Conservation (phyloP, 1,140 invertebrate genomes). For the Caenorhabditis brenneri region DNA sequence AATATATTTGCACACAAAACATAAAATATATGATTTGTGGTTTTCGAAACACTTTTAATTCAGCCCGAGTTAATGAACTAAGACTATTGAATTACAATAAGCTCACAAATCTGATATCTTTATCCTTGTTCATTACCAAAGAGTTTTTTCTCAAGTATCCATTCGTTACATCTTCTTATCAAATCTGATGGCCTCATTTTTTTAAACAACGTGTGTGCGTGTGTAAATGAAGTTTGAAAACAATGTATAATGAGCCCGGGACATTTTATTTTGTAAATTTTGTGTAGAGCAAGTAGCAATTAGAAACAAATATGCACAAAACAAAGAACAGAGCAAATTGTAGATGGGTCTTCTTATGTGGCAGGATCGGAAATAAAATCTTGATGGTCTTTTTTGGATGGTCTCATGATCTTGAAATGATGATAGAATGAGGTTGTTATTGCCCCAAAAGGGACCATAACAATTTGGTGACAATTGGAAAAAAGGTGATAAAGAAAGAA, state of each 20-base stretch:
- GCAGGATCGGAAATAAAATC: slow-evolving; percentile 35
- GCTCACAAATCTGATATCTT: too few species aligned
- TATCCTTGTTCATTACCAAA: too few species aligned
- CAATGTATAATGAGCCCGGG: not conserved
- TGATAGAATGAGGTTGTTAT: slow-evolving; percentile 8
- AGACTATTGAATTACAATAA: too few species aligned
- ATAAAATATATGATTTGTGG: not conserved
- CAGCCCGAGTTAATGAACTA: too few species aligned
- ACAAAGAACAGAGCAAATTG: slow-evolving; percentile 42
- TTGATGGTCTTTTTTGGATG: slow-evolving; percentile 29
- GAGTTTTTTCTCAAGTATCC: too few species aligned
- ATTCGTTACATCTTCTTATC: not conserved
- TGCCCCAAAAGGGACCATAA: slow-evolving; percentile 22
- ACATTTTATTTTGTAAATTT: slow-evolving; percentile 40
- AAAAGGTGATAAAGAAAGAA: not conserved
- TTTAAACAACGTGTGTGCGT: too few species aligned
- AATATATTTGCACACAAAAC: not conserved
- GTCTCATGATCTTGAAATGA: slow-evolving; percentile 39
- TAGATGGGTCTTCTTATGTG: slow-evolving; percentile 27
- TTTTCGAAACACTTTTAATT: too few species aligned
- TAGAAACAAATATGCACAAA: slow-evolving; percentile 41
- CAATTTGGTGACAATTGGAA: slow-evolving; percentile 23
- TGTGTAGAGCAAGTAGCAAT: slow-evolving; percentile 32
- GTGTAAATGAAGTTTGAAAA: too few species aligned
- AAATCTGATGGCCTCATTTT: too few species aligned